Evolutionary conservation across 1,140 invertebrate species (phyloP), one percentile per base, ranked within the genome.

Genomic region (Euborellia annulipes): DNA sequence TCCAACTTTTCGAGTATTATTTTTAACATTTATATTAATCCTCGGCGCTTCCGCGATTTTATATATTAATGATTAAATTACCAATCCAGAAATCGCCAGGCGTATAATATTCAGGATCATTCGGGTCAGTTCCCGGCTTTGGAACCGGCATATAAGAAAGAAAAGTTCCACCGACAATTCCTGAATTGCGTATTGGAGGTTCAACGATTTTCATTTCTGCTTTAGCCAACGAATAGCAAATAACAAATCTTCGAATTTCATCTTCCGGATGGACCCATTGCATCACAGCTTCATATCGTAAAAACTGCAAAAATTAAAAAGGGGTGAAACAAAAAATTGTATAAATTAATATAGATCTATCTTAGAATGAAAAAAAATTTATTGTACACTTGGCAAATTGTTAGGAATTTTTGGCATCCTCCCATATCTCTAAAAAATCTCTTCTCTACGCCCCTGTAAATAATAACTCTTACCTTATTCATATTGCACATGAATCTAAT

Each of bases 221-320:
- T 47, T 81, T 71, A 9, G 68, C 66, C 22, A 84, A 62, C 52
- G 66, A 72, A 55, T 80, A 82, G n/a, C 70, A 66, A 14, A 84
- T 49, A 9, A 82, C 60, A 53, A 84, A 84, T 47, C 69, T 56
- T 2, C 79, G 66, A 17, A 68, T 67, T 27, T 64, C 55, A 50
- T 82, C 78, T 55, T 82, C 80, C 0, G 78, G 77, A 58, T 79
- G 72, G 1, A 76, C 70, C 27, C 67, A 71, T 46, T 79, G 73
- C 62, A 82, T 66, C 39, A 69, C 65, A 55, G 77, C 72, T 2
- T 69, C 66, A 51, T 82, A 83, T 3, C 78, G 68, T 0, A 78
- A 58, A 47, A 66, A 60, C 69, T 72, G 50, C 16, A 18, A 30
- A 14, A 0, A 2, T 21, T 40, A 6, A 13, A 40, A 21, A 3